Percentiles rank a stretch among this genome's conserved stretches.
These are phyloP conservation scores for Mesocricetus auratus DNA, from an alignment of 2,113 vertebrate species.

Conservation along the genomic window DNA sequence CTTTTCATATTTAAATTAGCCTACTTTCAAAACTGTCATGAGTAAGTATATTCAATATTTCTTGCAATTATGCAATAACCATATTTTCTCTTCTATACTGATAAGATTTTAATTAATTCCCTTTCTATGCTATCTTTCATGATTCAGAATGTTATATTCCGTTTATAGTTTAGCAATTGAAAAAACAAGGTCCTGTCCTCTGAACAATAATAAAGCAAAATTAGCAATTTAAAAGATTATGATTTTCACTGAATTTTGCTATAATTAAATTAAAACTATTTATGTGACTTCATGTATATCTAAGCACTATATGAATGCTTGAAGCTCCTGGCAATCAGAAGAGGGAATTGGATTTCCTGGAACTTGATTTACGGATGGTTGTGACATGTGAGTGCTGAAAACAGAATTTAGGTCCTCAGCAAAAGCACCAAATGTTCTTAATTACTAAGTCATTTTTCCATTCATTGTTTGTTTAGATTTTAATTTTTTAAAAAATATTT, in stretches of 20 bases:
- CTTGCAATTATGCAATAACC: neutral
- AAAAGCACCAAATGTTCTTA: neutral
- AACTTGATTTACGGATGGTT: neutral
- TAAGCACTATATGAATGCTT: neutral
- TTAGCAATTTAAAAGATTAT: neutral
- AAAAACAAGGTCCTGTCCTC: neutral
- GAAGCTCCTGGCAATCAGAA: neutral
- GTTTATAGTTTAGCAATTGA: neutral
- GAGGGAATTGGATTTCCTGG: neutral
- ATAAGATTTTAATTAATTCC: neutral
- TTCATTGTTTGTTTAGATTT: neutral
- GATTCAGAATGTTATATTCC: neutral
- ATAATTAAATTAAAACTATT: neutral
- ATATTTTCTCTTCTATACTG: slow-evolving; percentile 17
- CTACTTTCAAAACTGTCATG: neutral
- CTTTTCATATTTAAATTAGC: neutral
- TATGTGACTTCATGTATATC: neutral
- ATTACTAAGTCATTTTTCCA: neutral
- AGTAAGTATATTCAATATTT: neutral
- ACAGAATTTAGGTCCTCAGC: neutral
- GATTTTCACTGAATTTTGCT: neutral
- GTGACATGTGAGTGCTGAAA: neutral
- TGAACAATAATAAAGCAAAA: neutral
- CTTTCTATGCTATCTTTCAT: neutral
- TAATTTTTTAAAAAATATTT: neutral